Conservation (phyloP, 2,888 invertebrate species). For the Ommatoiulus sabulosus region DNA sequence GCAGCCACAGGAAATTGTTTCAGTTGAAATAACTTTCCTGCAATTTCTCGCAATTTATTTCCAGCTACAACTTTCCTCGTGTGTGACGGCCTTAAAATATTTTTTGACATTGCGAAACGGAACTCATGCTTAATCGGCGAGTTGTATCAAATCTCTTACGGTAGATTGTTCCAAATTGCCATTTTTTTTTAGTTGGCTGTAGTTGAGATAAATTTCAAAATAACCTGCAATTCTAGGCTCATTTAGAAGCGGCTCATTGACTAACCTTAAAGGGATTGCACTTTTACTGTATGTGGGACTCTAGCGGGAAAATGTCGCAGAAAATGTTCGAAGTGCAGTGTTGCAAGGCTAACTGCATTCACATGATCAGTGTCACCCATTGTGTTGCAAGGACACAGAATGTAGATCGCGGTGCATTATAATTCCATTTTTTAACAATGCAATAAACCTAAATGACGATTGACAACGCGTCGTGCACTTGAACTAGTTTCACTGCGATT, state of each 20-base stretch:
- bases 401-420: conserved; percentile 6
- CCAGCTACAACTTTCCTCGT: too few species aligned
- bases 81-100: too few species aligned
- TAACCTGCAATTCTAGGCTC: not conserved
- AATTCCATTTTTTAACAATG: conserved; percentile 11
- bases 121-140: not conserved
- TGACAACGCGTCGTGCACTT: conserved; percentile 10
- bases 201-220: not conserved
- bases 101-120: too few species aligned
- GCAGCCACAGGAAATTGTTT: too few species aligned
- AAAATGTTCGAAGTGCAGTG: not conserved
- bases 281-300: not conserved
- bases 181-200: not conserved
- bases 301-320: not conserved
- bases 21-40: too few species aligned
- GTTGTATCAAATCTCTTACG: not conserved
- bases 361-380: conserved; percentile 19
- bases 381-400: conserved; percentile 10
- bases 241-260: not conserved
- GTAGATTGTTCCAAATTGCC: not conserved
- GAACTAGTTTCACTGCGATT: not conserved
- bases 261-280: not conserved
- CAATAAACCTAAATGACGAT: not conserved
- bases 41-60: too few species aligned
- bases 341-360: conserved; percentile 19